Conservation (phyloP, 1,140 invertebrate species). For the Anagrus nilaparvatae region DNA sequence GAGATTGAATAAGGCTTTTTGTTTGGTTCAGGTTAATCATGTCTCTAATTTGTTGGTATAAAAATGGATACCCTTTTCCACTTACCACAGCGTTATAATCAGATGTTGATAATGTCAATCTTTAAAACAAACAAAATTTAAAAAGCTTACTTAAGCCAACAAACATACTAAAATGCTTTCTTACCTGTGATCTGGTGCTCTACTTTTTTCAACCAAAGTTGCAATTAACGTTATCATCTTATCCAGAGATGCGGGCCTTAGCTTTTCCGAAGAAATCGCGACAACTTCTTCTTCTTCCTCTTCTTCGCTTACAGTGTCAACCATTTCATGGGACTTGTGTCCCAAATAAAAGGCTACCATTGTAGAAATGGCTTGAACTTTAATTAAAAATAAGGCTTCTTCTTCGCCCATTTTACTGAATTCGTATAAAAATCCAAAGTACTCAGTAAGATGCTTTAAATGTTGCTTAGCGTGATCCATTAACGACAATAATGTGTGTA, state of each 20-base stretch:
- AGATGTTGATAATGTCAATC: constrained; percentile 62
- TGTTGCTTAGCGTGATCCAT: constrained; percentile 83
- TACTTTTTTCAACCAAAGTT: constrained; percentile 76
- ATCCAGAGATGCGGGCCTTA: constrained; percentile 81
- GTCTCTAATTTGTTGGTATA: constrained; percentile 90
- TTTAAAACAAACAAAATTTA: constrained; percentile 24
- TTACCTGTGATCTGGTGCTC: constrained; percentile 51
- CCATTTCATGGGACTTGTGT: constrained; percentile 58
- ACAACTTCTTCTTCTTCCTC: constrained; percentile 72
- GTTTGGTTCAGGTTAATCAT: constrained; percentile 87
- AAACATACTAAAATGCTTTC: neutral
- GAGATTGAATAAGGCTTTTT: constrained; percentile 80
- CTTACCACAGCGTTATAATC: constrained; percentile 77
- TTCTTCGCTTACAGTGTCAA: constrained; percentile 62
- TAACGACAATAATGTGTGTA: constrained; percentile 78
- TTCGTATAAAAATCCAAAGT: constrained; percentile 83
- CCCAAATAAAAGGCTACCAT: constrained; percentile 89
- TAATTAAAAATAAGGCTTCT: constrained; percentile 77
- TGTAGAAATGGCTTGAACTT: constrained; percentile 76
- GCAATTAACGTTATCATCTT: constrained; percentile 91
- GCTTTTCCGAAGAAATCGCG: constrained; percentile 60
- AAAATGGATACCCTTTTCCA: constrained; percentile 84
- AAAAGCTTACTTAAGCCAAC: neutral
- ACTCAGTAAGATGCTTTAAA: constrained; percentile 80
- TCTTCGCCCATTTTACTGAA: constrained; percentile 93